These are phyloP conservation scores for Andrena haemorrhoa DNA, from an alignment of 2,888 invertebrate species.

Conservation along the genomic window DNA sequence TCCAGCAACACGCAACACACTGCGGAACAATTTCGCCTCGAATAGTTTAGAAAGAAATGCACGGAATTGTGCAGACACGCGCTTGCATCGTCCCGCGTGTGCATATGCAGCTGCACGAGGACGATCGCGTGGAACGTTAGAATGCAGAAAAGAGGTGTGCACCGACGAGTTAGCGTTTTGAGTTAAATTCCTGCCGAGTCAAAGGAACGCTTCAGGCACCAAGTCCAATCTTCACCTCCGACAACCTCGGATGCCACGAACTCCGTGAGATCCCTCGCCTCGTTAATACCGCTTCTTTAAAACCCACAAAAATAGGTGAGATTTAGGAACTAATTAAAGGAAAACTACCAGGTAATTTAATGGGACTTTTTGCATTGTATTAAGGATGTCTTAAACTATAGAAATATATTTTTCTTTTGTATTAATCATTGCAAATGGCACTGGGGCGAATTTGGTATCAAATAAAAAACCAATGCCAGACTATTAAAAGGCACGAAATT, in stretches of 20 bases:
- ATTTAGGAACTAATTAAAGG: no score
- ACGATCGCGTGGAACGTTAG: conserved; percentile 67
- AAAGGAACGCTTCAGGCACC: conserved; percentile 65
- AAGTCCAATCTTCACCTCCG: conserved; percentile 49
- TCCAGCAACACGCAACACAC: background rate
- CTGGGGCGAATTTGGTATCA: no score
- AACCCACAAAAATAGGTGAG: background rate
- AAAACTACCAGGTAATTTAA: no score
- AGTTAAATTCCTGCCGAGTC: conserved; percentile 75
- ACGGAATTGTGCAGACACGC: conserved; percentile 32
- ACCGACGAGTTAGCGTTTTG: conserved; percentile 71
- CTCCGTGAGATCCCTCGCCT: conserved; percentile 12
- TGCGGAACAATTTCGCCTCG: background rate
- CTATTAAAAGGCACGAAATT: no score
- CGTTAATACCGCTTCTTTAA: conserved; percentile 18
- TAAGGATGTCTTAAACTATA: no score
- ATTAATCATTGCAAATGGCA: no score
- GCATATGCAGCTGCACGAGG: conserved; percentile 63
- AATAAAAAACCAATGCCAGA: no score
- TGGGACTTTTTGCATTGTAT: no score
- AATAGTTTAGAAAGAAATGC: conserved; percentile 5
- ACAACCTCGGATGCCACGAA: conserved; percentile 37
- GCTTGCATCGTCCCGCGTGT: conserved; percentile 20
- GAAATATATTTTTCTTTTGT: no score
- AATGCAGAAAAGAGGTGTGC: conserved; percentile 76